A percentile compares a stretch with the other conserved stretches of the same genome.
Conservation (phyloP, 2,797 vertebrate species). For the Ptychadena robeensis region DNA sequence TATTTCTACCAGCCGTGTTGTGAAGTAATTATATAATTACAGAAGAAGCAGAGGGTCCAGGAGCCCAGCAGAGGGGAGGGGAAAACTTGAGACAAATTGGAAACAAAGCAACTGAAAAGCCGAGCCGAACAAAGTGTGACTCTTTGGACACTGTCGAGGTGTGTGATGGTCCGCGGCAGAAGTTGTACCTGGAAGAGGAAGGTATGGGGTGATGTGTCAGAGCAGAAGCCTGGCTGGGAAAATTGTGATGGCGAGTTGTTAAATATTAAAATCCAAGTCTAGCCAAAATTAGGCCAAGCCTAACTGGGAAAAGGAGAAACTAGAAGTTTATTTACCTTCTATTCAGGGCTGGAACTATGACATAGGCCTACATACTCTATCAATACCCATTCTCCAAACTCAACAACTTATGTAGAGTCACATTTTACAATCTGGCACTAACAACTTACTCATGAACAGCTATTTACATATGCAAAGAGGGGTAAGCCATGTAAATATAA, state of each 20-base stretch:
- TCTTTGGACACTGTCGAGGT: neutral
- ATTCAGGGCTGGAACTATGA: too few relatives aligned
- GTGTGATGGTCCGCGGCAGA: neutral
- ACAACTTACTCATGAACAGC: too few relatives aligned
- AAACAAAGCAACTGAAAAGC: conserved; percentile 60
- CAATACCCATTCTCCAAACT: too few relatives aligned
- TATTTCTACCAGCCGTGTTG: conserved; percentile 75
- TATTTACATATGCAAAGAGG: too few relatives aligned
- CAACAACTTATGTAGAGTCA: too few relatives aligned
- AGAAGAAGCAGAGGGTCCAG: conserved; percentile 68
- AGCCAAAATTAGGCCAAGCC: neutral
- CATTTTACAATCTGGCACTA: too few relatives aligned
- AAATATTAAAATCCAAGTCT: neutral
- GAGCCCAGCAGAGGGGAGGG: conserved; percentile 68
- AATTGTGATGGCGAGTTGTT: too few relatives aligned
- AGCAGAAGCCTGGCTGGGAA: too few relatives aligned
- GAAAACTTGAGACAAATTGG: conserved; percentile 67
- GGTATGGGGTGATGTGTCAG: neutral
- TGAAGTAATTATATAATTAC: conserved; percentile 76
- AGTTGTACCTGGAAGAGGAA: neutral
- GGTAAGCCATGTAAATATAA: too few relatives aligned
- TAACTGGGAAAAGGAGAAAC: too few relatives aligned
- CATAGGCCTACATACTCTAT: too few relatives aligned
- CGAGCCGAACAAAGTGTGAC: conserved; percentile 48
- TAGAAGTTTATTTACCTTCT: too few relatives aligned